Base-by-base conservation (phyloP, 2,797 vertebrate genomes). In the Acanthiza pusilla region DNA sequence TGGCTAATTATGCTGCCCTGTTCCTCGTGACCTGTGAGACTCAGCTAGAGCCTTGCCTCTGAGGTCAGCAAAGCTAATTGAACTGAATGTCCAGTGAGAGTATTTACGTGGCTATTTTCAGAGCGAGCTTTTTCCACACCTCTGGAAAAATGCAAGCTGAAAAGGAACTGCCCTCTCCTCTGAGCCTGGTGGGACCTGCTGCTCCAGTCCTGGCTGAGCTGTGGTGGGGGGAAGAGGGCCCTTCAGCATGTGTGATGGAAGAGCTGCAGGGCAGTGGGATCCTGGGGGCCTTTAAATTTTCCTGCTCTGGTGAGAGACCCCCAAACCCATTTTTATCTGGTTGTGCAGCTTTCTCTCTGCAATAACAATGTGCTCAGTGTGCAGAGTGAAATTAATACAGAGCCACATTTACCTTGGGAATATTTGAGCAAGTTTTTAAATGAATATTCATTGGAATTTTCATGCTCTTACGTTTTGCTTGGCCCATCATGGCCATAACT, bases 361-460 rank as follows among this genome's bases (percentile, higher is more conserved):
- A 89, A 74, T 65, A 85, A 71, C 57, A 80, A 77, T 58, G 83
- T 61, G 73, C 80, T 95, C 53, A 61, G 53, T 16, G 61, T 2
- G 13, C 75, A 43, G 88, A 62, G 36, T 23, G 76, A 88, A 88
- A 87, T 87, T 77, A 88, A 88, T 68, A 91, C 27, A 43, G 78
- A 84, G 47, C 18, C 34, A 43, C 48, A 47, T 72, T 73, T 91
- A 68, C 75, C 91, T 57, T 65, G 88, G 91, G 88, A 89, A 91
- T 89, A 77, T 88, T 34, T 74, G 72, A 93, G 68, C 65, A n/a
- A 71, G 79, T 45, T 83, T 92, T 57, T 1, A 53, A 87, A 85
- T 96, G 72, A 94, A 91, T 95, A 93, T 95, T 93, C 90, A 90
- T 89, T n/a, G 76, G 68, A 60, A 71, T 77, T 77, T 60, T 86